Conservation (phyloP, 2,113 vertebrate species). For the rabbit (Oryctolagus cuniculus) region DNA sequence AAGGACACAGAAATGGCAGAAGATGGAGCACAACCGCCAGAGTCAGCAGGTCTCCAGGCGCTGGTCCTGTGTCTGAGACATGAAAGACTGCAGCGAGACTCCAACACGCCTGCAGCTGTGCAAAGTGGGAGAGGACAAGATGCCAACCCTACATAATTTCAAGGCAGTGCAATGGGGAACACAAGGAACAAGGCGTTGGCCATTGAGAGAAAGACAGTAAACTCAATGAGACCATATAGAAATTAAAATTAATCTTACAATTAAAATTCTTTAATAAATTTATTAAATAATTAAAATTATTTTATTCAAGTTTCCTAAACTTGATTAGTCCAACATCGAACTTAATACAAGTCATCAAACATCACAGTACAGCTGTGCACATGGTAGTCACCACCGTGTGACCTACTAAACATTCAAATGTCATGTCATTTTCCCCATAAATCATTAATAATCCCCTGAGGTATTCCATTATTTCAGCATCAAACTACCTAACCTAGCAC, state of each 20-base stretch:
- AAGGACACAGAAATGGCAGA: conserved; percentile 37
- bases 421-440: conserved; percentile 34
- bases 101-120: neutral
- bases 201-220: neutral
- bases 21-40: neutral
- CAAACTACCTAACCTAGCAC: neutral
- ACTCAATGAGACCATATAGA: neutral
- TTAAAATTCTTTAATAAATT: too few species aligned
- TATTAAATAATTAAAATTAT: too few species aligned
- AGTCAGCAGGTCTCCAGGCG: conserved; percentile 50
- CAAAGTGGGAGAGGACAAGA: neutral
- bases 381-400: neutral
- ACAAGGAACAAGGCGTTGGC: neutral
- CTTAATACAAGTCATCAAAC: neutral
- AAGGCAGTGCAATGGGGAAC: neutral
- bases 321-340: conserved; percentile 12
- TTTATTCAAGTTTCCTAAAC: conserved; percentile 40
- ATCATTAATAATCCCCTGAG: neutral
- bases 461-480: neutral
- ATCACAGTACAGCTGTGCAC: neutral
- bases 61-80: neutral
- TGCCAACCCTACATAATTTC: conserved; percentile 10
- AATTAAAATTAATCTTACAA: too few species aligned
- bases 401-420: conserved; percentile 36
- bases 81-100: neutral